These are phyloP conservation scores for Biston betularia DNA, from an alignment of 2,888 invertebrate species.

Conservation along the genomic window DNA sequence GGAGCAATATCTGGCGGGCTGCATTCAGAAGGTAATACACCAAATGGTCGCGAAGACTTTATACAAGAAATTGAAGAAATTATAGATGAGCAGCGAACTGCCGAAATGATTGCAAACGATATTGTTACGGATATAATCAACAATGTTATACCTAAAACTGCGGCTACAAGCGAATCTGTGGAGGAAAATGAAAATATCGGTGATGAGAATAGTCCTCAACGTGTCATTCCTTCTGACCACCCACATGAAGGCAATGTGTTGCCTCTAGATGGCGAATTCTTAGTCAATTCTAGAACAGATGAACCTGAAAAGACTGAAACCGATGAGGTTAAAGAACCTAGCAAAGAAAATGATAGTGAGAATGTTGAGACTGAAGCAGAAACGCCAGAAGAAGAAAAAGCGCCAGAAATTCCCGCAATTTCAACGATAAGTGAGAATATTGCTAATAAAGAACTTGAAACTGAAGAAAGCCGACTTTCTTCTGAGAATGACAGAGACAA, in stretches of 20 bases:
- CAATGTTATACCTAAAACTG: slow-evolving; percentile 62
- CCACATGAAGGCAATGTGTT: slow-evolving; percentile 77
- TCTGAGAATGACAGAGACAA: slow-evolving; percentile 79
- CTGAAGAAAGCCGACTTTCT: slow-evolving; percentile 59
- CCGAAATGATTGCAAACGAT: slow-evolving; percentile 72
- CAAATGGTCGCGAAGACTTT: slow-evolving; percentile 78
- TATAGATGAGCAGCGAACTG: slow-evolving; percentile 65
- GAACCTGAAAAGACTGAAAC: slow-evolving; percentile 57
- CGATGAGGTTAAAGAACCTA: slow-evolving; percentile 54
- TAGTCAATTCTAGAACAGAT: slow-evolving; percentile 69
- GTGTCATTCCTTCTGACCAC: slow-evolving; percentile 66
- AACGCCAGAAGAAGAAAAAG: slow-evolving; percentile 66
- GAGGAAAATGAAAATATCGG: slow-evolving; percentile 41
- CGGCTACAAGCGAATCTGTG: slow-evolving; percentile 46
- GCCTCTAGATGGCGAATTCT: slow-evolving; percentile 78
- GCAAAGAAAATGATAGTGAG: slow-evolving; percentile 68
- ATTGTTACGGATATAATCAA: slow-evolving; percentile 71
- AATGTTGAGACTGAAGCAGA: slow-evolving; percentile 61
- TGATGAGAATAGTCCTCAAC: slow-evolving; percentile 60
- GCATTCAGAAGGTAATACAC: slow-evolving; percentile 80
- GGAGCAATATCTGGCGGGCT: slow-evolving; percentile 80
- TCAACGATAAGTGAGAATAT: slow-evolving; percentile 91
- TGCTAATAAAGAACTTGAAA: slow-evolving; percentile 74
- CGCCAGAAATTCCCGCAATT: slow-evolving; percentile 89
- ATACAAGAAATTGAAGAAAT: slow-evolving; percentile 78